Evolutionary conservation across 2,797 vertebrate genomes (phyloP), one percentile per base, ranked within the genome.

Genomic region (Pogonophryne albipinna): DNA sequence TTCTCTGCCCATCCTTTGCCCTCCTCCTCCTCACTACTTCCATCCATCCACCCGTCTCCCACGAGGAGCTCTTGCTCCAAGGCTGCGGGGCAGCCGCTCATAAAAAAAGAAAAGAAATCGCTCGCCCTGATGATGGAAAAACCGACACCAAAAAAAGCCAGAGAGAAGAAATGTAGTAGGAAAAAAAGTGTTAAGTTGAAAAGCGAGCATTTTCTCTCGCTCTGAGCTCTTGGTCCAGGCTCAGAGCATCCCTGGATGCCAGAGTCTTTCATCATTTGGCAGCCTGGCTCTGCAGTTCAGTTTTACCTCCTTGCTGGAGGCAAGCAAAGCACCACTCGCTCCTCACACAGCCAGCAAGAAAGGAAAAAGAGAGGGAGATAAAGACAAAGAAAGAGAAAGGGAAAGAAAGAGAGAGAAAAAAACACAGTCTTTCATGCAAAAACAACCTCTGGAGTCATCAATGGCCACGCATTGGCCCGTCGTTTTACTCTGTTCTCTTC

Each of bases 191-290:
- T 92, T 94, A 87, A 87, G 92, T 92, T 94, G 90, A 94, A 95
- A 94, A 94, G 92, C 88, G 86, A 93, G 91, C 91, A 89, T 93
- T 94, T 93, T 94, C 91, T 94, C 74, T 90, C 57, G 93, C 93
- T 93, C 90, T 92, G 87, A 93, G 93, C 93, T 93, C 88, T 93
- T 89, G 94, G 93, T 94, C 90, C 87, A 85, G 93, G 93, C 93
- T 89, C 91, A 89, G 71, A 91, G 91, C 91, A 91, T 95, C 95
- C 93, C 94, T 90, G 86, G 90, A 93, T 93, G 94, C 93, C 92
- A 92, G 91, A 90, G 83, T 87, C 94, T 95, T 96, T 95, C 92
- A 95, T 95, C 93, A 93, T 94, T 94, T 94, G 92, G 92, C 94
- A 94, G 92, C 88, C 84, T 87, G 92, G 92, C 90, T 87, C 91